Conservation (phyloP, 2,797 vertebrate genomes). For the Paedocypris micromegethes region DNA sequence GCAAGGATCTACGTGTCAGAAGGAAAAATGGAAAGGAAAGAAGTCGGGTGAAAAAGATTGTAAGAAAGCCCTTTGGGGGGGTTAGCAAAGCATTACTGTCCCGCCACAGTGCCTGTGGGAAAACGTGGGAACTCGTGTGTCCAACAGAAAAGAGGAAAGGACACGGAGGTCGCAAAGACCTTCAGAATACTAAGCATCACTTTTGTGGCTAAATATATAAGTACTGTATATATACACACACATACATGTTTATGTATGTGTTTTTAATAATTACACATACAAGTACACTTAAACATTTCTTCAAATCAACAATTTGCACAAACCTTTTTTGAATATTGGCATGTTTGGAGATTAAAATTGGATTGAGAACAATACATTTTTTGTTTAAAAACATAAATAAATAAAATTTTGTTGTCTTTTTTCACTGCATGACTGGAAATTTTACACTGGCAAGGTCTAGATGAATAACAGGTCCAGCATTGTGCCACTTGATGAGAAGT, state of each 20-base stretch:
- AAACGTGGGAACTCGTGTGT: slow-evolving; percentile 20
- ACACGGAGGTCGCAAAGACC: slow-evolving; percentile 1
- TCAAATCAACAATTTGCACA: too few species aligned
- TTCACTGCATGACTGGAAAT: too few species aligned
- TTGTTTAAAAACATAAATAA: too few species aligned
- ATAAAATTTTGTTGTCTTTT: too few species aligned
- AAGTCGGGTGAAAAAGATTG: slow-evolving; percentile 17
- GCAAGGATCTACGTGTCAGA: slow-evolving; percentile 71
- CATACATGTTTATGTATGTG: too few species aligned
- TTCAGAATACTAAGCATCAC: not conserved
- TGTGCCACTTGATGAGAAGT: slow-evolving; percentile 42
- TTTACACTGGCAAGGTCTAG: slow-evolving; percentile 52
- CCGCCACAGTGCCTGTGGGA: slow-evolving; percentile 65
- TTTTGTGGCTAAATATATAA: too few species aligned
- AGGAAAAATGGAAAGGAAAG: slow-evolving; percentile 40
- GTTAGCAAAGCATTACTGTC: slow-evolving; percentile 59
- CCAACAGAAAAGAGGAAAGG: slow-evolving; percentile 5
- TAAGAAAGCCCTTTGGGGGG: slow-evolving; percentile 59
- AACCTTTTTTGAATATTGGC: too few species aligned
- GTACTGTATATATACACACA: too few species aligned
- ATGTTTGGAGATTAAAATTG: too few species aligned
- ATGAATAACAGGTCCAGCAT: slow-evolving; percentile 57
- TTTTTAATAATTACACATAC: too few species aligned
- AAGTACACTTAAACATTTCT: too few species aligned
- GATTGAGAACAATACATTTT: too few species aligned